Evolutionary conservation across 2,113 vertebrate species (phyloP), one percentile per base, ranked within the genome.

Genomic region (Tympanuchus pallidicinctus): DNA sequence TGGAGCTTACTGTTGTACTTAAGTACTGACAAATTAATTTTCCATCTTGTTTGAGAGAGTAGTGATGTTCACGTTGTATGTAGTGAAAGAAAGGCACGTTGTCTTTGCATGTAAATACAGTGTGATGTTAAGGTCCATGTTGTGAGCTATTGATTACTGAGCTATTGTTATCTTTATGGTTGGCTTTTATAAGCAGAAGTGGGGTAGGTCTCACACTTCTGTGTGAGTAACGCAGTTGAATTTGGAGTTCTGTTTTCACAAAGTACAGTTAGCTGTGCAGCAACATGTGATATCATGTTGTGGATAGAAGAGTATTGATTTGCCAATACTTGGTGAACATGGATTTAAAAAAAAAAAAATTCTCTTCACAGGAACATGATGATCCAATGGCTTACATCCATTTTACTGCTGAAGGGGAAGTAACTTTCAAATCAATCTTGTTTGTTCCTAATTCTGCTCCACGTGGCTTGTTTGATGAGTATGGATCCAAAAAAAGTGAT

Each of bases 401-500:
- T 96, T 99, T 99, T 81, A 99, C 98, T 59, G 99, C 99, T 92
- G 99, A 99, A 97, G 99, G 99, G 18, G 99, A 99, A 94, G 99
- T 99, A 48, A 99, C 99, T 75, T 99, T 99, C 96, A 99, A 98
- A 93, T 99, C 99, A 21, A 99, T 99, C 92, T 97, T 99, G 86
- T 99, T 99, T 66, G 97, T 99, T 42, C 99, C 99, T n/a, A 98
- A 97, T 8, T 92, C 98, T 88, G 99, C 99, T 89, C 99, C 99
- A 38, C 98, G 99, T 50, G 99, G 99, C 56, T 97, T 99, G 38
- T 99, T 99, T 88, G 99, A 99, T 21, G 99, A 99, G 94, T 99
- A 99, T 19, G 99, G 99, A 89, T 99, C 99, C 28, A 99, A 99
- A 96, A 99, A 99, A 97, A 99, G 99, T 16, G 99, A 99, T 94